Percentiles rank a stretch among this genome's conserved stretches.
phyloP scores from a whole-genome alignment of 30 jellyfish, hydroid and myxozoan genomes.

The Chrysaora quinquecirrha region DNA sequence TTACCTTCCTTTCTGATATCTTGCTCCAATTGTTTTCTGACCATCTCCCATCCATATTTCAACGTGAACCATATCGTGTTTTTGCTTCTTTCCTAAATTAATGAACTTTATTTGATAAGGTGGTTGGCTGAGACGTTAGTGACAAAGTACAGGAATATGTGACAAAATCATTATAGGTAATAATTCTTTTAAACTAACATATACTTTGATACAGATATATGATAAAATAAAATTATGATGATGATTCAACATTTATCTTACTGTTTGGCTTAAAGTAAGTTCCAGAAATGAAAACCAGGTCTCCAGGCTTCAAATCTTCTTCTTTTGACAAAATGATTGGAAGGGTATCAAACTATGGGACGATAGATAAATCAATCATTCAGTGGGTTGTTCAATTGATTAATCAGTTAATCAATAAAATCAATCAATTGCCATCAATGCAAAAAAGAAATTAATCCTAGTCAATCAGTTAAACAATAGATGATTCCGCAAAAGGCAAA shows the following conservation, averaged over 20 bases:
- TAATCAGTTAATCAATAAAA: no score
- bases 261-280: slow-evolving; percentile 60
- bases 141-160: no score
- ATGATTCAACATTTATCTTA: slow-evolving; percentile 18
- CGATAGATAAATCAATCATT: no score
- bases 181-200: background rate
- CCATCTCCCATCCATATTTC: slow-evolving; percentile 98
- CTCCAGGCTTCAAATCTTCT: slow-evolving; percentile 90
- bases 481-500: no score
- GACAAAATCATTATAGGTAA: no score
- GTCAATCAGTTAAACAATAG: no score
- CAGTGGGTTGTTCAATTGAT: no score
- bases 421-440: no score
- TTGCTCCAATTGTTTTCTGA: slow-evolving; percentile 91
- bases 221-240: background rate
- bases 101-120: no score
- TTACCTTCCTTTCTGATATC: slow-evolving; percentile 89
- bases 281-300: slow-evolving; percentile 87
- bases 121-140: no score
- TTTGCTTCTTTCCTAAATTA: slow-evolving; percentile 79
- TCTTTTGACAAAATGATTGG: slow-evolving; percentile 74
- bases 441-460: no score
- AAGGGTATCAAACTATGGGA: slow-evolving; percentile 84
- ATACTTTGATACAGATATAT: background rate
- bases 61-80: slow-evolving; percentile 91